Evolutionary conservation across 2,797 vertebrate genomes (phyloP), one percentile per base, ranked within the genome.

Genomic region (Molossus alvarezi): DNA sequence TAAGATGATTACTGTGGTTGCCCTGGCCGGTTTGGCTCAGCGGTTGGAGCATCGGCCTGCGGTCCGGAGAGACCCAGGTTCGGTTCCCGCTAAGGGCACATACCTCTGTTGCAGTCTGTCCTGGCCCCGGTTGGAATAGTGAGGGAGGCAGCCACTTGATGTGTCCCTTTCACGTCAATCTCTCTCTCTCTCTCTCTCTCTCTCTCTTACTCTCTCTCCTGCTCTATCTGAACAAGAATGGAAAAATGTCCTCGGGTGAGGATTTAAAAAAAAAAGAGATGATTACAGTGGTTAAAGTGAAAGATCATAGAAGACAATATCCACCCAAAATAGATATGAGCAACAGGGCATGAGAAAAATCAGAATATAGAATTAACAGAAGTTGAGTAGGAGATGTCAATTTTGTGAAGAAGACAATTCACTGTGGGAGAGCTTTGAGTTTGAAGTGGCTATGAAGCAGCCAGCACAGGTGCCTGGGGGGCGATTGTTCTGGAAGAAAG

Each of bases 401-500:
- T 45, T 90, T 90, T 55, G 23, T 55, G 29, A 55, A 84, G 73
- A 75, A 37, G 51, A 79, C 48, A 45, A 27, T 33, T 89, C 89
- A 77, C 23, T 91, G 80, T 87, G 87, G 33, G 80, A 87, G 37
- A 53, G 5, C n/a, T 62, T 87, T 91, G 79, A 62, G 41, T 57
- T 86, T 89, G 69, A 96, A 83, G 73, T 88, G 18, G 8, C 73
- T 79, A 29, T 84, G 67, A 57, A 82, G 77, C 25, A 64, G 69
- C 51, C 73, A 86, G 37, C n/a, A 21, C 45, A 77, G n/a, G 48
- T 64, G 58, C 82, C 12, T 17, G 62, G 41, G 41, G 37, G 57
- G n/a, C 21, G 53, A 8, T 41, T 29, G 64, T 82, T 89, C 29
- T 67, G 48, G 85, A 57, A 23, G 15, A 0, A 23, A 88, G 77